Evolutionary conservation across 2,888 invertebrate species (phyloP).

Genomic region (Aleiodes leptofemur): DNA sequence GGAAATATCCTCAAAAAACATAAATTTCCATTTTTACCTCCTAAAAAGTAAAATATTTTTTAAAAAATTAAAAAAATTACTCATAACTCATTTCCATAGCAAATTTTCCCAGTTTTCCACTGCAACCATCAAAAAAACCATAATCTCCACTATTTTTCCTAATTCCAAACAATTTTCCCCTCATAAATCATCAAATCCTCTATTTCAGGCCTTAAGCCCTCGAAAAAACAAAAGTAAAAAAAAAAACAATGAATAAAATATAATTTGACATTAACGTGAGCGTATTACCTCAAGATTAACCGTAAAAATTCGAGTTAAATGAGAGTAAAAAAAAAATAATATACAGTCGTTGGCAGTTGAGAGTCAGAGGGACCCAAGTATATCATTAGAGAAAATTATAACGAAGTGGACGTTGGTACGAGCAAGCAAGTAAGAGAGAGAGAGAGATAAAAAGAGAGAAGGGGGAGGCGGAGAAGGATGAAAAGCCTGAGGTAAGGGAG

Average conservation of each 20-base stretch:
- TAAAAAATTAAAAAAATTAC: too few relatives aligned
- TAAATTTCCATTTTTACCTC: too few relatives aligned
- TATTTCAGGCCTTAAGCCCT: not conserved
- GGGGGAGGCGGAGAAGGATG: not conserved
- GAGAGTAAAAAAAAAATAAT: constrained; percentile 58
- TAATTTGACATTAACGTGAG: constrained; percentile 5
- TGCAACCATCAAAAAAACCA: too few relatives aligned
- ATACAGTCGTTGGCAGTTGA: constrained; percentile 52
- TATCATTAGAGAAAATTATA: constrained; percentile 68
- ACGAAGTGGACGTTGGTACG: constrained; percentile 62
- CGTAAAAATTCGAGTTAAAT: constrained; percentile 8
- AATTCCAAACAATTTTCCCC: too few relatives aligned
- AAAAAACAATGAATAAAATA: not conserved
- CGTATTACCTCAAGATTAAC: not conserved
- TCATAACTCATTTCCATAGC: too few relatives aligned
- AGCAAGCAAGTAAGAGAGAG: constrained; percentile 44
- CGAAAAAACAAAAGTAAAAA: too few relatives aligned
- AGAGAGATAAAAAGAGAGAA: not conserved
- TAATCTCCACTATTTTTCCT: too few relatives aligned
- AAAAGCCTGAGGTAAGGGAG: constrained; percentile 38
- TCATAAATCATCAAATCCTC: too few relatives aligned
- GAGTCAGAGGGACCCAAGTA: constrained; percentile 50
- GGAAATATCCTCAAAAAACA: too few relatives aligned
- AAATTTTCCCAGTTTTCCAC: too few relatives aligned
- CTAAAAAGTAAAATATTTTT: too few relatives aligned